Evolutionary conservation across 2,797 vertebrate species (phyloP).

Genomic region (Myotis planiceps): DNA sequence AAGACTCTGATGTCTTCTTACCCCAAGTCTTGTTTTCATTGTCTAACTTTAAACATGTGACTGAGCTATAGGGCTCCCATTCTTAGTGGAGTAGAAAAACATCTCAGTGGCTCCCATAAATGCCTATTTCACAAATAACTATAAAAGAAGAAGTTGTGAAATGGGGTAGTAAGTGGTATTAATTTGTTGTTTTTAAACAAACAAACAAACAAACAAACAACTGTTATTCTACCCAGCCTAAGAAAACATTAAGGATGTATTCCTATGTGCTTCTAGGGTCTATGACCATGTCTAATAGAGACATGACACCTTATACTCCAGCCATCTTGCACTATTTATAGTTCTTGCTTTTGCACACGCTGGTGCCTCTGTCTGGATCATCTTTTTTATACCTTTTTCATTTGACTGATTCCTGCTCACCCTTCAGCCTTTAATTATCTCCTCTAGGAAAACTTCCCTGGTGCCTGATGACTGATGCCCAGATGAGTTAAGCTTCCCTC

Average conservation of each 20-base stretch:
- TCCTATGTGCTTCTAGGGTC: neutral
- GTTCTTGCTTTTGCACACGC: neutral
- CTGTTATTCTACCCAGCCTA: neutral
- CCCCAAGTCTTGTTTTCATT: neutral
- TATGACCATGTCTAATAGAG: neutral
- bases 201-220: neutral
- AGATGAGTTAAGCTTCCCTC: neutral
- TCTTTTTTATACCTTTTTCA: neutral
- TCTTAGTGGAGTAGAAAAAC: neutral
- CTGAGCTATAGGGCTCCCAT: neutral
- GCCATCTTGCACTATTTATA: neutral
- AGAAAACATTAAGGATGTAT: neutral
- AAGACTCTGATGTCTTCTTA: neutral
- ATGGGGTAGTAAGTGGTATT: neutral
- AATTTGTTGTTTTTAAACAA: constrained; percentile 1
- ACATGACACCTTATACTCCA: neutral
- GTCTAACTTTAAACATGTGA: neutral
- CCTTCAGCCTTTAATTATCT: neutral
- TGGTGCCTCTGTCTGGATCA: neutral
- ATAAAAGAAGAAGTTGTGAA: neutral
- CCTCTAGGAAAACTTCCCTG: neutral
- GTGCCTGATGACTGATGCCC: neutral
- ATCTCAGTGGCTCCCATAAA: neutral
- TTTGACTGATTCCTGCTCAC: neutral
- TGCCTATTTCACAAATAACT: neutral